phyloP scores from a whole-genome alignment of 1,140 invertebrate species.

The Reticulitermes speratus region DNA sequence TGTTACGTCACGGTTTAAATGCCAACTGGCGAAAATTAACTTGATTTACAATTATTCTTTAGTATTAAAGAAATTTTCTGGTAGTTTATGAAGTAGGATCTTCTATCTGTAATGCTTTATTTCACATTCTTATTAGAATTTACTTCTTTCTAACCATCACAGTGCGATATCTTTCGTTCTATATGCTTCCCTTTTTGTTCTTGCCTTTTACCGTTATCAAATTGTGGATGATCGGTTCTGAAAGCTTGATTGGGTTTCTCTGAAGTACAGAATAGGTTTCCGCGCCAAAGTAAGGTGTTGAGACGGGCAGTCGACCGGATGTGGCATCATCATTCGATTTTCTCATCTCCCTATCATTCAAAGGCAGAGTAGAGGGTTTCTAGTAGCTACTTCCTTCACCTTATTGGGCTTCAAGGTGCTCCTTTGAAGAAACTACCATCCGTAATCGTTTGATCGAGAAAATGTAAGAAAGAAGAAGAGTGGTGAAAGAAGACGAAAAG shows the following conservation, averaged over 20 bases:
- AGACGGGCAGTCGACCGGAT: not conserved
- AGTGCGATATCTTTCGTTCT: not conserved
- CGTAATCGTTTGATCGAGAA: slow-evolving; percentile 2
- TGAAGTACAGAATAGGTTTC: not conserved
- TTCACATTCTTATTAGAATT: not conserved
- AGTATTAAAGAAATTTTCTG: too few relatives aligned
- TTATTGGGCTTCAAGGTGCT: not conserved
- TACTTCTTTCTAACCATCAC: not conserved
- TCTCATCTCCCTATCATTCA: not conserved
- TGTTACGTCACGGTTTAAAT: too few relatives aligned
- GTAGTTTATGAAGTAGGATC: too few relatives aligned
- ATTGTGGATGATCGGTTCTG: not conserved
- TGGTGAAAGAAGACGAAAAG: not conserved
- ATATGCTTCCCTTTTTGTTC: not conserved
- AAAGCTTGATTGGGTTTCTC: slow-evolving; percentile 3
- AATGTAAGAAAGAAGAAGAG: not conserved
- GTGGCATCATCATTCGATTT: not conserved
- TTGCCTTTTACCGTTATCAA: not conserved
- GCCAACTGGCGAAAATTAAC: too few relatives aligned
- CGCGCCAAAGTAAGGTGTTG: not conserved
- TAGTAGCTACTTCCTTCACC: not conserved
- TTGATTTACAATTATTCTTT: too few relatives aligned
- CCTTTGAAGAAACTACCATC: not conserved
- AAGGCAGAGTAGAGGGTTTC: not conserved
- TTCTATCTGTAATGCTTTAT: not conserved